Evolutionary conservation across 2,888 invertebrate species (phyloP), one percentile per base, ranked within the genome.

Genomic region (Muschampia plurimacula): DNA sequence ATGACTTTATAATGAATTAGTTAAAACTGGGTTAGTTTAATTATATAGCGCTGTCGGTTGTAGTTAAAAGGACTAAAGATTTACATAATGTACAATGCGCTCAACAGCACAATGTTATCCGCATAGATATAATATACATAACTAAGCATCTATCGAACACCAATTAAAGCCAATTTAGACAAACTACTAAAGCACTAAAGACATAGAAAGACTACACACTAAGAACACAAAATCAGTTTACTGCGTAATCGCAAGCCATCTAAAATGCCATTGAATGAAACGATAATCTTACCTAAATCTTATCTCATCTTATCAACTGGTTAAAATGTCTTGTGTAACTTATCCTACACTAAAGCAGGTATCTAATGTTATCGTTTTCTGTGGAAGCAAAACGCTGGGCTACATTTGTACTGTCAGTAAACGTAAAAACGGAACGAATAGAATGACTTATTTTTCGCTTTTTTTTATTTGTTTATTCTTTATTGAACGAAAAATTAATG

Each of bases 1-100:
- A 59, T 59, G 60, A 49, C 49, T 68, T 68, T 60, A 68, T 49
- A 68, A 59, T n/a, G 15, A 41, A 59, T 59, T 13, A 9, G 13
- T 32, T 32, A 32, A 32, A 32, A 32, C 32, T 32, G 32, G 32
- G 2, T 32, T 32, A 32, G 46, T 6, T 44, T 44, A 0, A 44
- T 46, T 46, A 2, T 46, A 46, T 9, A 46, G 9, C 46, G 46
- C 46, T 1, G 46, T 46, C 46, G 46, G 12, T 46, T 12, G 12
- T 46, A 46, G 46, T 46, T 46, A 46, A 46, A 46, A 12, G 9
- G 3, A 46, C 46, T 32, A 32, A 32, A 32, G 32, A 32, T 32
- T 2, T 32, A 32, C 4, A 2, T 32, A 32, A 32, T 32, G 32
- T 4, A 1, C 22, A 22, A 22, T 22, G 22, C 22, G 22, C 22